phyloP scores from a whole-genome alignment of 2,888 invertebrate genomes.

The Eupeodes luniger region DNA sequence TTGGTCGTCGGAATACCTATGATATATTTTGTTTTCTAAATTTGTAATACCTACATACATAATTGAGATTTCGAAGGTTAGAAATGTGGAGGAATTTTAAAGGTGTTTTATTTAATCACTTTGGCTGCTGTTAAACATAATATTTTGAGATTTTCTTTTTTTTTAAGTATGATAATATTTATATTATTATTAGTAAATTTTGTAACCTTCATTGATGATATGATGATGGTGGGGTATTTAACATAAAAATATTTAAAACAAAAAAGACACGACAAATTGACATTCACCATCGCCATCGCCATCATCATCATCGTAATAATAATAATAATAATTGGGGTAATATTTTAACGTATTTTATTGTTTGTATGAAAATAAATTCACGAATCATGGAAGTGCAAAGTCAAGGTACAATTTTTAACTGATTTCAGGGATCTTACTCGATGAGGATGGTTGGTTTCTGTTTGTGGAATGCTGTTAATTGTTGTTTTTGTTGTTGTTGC shows the following conservation, averaged over 20 bases:
- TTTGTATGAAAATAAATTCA: constrained; percentile 22
- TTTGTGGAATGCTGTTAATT: too few species aligned
- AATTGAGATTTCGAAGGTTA: constrained; percentile 72
- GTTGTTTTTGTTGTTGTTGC: too few species aligned
- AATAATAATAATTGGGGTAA: constrained; percentile 42
- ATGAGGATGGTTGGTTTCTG: not conserved
- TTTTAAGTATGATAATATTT: constrained; percentile 31
- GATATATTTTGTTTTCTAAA: constrained; percentile 42
- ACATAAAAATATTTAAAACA: not conserved
- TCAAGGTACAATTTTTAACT: constrained; percentile 60
- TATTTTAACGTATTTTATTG: constrained; percentile 38
- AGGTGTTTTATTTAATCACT: not conserved
- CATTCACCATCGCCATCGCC: constrained; percentile 51
- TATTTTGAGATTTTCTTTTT: not conserved
- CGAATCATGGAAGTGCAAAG: constrained; percentile 68
- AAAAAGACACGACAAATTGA: constrained; percentile 45
- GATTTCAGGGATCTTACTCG: constrained; percentile 40
- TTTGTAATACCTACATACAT: constrained; percentile 40
- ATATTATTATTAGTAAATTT: constrained; percentile 40
- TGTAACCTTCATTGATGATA: constrained; percentile 64
- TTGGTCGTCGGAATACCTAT: constrained; percentile 46
- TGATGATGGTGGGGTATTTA: constrained; percentile 3
- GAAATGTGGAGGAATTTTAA: constrained; percentile 34
- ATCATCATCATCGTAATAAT: not conserved
- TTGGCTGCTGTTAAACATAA: not conserved